Percentiles rank a stretch among this genome's conserved stretches.
phyloP scores from a whole-genome alignment of 1,140 invertebrate genomes.

The Saxidomus purpurata region DNA sequence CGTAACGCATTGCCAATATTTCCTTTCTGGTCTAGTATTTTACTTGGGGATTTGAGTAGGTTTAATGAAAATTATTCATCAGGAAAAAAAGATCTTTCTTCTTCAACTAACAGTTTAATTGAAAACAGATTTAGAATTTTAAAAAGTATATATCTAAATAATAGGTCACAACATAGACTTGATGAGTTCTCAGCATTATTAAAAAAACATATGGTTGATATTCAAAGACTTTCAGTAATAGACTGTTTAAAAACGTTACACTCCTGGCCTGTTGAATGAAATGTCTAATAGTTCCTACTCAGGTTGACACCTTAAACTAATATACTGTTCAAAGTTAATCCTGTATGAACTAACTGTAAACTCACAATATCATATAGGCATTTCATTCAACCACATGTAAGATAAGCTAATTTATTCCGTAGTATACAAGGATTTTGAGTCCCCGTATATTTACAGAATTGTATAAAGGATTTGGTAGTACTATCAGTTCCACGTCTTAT shows the following conservation, averaged over 20 bases:
- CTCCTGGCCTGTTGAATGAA: no score
- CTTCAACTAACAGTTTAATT: background rate
- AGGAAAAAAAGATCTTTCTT: background rate
- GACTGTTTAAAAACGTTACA: conserved; percentile 26
- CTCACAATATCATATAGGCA: no score
- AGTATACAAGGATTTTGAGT: no score
- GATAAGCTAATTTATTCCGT: no score
- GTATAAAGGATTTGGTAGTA: no score
- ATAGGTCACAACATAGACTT: background rate
- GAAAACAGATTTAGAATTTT: conserved; percentile 37
- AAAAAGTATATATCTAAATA: background rate
- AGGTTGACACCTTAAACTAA: no score
- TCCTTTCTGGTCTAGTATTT: background rate
- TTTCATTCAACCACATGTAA: no score
- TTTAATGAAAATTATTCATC: background rate
- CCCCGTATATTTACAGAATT: no score
- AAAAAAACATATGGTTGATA: background rate
- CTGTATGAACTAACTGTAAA: no score
- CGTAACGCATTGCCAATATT: background rate
- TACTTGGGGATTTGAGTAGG: background rate
- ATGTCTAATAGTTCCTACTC: no score
- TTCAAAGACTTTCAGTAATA: background rate
- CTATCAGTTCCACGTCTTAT: no score
- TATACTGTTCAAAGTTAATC: no score
- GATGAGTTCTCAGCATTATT: conserved; percentile 9